Base-by-base conservation (phyloP, 2,888 invertebrate genomes). In the Notodonta dromedarius region DNA sequence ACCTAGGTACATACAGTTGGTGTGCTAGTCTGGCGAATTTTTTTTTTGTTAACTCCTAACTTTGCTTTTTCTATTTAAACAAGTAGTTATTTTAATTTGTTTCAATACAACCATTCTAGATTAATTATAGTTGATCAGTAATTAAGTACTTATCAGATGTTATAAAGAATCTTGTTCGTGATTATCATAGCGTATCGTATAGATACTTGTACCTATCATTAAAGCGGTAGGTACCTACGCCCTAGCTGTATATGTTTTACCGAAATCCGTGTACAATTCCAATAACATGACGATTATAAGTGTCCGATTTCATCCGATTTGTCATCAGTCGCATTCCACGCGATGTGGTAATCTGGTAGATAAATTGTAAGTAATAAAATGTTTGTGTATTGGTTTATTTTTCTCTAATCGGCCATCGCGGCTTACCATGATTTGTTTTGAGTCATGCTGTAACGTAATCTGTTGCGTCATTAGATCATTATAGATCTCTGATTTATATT, bases 191-290 rank as follows among this genome's bases (percentile, higher is more conserved):
- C 24, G 2, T 24, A 24, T 24, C 24, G 24, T 24, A 24, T 24
- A 24, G 24, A n/a, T n/a, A n/a, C n/a, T n/a, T n/a, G 24, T 24
- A 24, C 24, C 24, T 24, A 24, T 24, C 24, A 24, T 24, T 2
- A 24, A 24, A 2, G 24, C 24, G 9, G 42, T 42, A 55, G 35
- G 56, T 62, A 59, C 65, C 57, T 57, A 61, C 61, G 55, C 24
- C 24, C 24, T 24, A 24, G 24, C 24, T 46, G 48, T 57, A 56
- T n/a, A 62, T 44, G 46, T 57, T 58, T 42, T 52, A 64, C 57
- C 46, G 39, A 58, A 66, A 66, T 70, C 63, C 66, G 64, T 67
- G 60, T 67, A 59, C 64, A 73, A 76, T 76, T 77, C 78, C 75
- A 57, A 58, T 67, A 60, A 58, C 60, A 56, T 73, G 78, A 77